Conservation (phyloP, 2,797 vertebrate genomes). For the Cossypha heuglini region DNA sequence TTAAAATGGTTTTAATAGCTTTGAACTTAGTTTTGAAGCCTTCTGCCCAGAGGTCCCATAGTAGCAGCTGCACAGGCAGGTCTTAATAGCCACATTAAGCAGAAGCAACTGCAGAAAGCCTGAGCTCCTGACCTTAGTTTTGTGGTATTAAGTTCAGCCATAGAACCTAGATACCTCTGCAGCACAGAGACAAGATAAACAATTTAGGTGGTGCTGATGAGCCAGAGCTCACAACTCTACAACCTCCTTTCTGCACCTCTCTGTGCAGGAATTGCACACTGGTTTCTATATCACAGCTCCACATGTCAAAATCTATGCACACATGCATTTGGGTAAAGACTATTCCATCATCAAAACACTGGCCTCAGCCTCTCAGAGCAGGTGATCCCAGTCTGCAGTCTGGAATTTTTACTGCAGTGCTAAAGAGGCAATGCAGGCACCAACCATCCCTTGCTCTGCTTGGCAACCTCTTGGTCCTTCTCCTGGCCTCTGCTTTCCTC, state of each 20-base stretch:
- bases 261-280: background rate
- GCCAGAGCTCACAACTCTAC: background rate
- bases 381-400: background rate
- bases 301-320: background rate
- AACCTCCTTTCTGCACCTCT: background rate
- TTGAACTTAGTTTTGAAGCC: background rate
- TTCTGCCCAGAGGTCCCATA: background rate
- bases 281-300: background rate
- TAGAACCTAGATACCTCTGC: background rate
- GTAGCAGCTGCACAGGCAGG: background rate
- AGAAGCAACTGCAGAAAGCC: background rate
- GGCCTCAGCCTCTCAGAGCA: background rate
- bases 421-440: background rate
- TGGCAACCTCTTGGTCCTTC: too few species aligned
- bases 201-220: background rate
- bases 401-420: too few species aligned
- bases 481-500: background rate
- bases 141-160: background rate
- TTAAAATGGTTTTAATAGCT: background rate
- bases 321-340: background rate
- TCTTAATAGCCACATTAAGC: rapidly evolving
- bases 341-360: background rate
- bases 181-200: background rate
- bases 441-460: background rate
- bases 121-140: background rate